Percentiles rank a stretch among this genome's conserved stretches.
Conservation (phyloP, 2,113 vertebrate species). For the Epinephelus fuscoguttatus region DNA sequence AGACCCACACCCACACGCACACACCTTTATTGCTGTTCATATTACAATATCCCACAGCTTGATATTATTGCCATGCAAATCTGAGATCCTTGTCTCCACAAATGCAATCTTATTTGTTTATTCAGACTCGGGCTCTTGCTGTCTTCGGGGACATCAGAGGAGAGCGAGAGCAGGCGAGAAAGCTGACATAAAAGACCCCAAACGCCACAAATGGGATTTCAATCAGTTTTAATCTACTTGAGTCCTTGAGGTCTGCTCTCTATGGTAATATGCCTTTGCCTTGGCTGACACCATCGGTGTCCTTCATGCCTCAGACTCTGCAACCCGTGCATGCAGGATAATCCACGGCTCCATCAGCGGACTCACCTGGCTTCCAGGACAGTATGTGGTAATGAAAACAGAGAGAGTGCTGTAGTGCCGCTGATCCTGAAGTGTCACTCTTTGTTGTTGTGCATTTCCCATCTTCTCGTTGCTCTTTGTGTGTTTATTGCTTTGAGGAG, state of each 20-base stretch:
- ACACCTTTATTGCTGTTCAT: conserved; percentile 52
- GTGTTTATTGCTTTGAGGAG: conserved; percentile 62
- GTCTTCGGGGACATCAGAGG: conserved; percentile 43
- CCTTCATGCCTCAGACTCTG: conserved; percentile 76
- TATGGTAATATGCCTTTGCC: conserved; percentile 67
- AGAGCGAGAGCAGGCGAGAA: conserved; percentile 25
- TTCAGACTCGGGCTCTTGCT: conserved; percentile 33
- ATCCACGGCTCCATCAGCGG: conserved; percentile 64
- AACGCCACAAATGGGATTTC: conserved; percentile 82
- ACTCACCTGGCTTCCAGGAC: conserved; percentile 19
- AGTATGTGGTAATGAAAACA: conserved; percentile 46
- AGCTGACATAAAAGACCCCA: conserved; percentile 57
- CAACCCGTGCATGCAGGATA: conserved; percentile 66
- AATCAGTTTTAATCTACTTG: conserved; percentile 83
- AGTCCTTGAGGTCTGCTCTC: conserved; percentile 78
- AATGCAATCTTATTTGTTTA: conserved; percentile 68
- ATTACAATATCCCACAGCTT: conserved; percentile 61
- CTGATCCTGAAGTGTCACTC: conserved; percentile 44
- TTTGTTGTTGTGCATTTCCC: conserved; percentile 51
- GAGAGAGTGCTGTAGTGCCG: conserved; percentile 19
- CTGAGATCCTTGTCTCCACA: conserved; percentile 49
- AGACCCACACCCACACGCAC: neutral
- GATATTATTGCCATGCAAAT: conserved; percentile 65
- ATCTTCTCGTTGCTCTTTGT: conserved; percentile 21
- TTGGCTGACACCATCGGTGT: conserved; percentile 65